Evolutionary conservation across 2,797 vertebrate genomes (phyloP).

Genomic region (Coluber constrictor): DNA sequence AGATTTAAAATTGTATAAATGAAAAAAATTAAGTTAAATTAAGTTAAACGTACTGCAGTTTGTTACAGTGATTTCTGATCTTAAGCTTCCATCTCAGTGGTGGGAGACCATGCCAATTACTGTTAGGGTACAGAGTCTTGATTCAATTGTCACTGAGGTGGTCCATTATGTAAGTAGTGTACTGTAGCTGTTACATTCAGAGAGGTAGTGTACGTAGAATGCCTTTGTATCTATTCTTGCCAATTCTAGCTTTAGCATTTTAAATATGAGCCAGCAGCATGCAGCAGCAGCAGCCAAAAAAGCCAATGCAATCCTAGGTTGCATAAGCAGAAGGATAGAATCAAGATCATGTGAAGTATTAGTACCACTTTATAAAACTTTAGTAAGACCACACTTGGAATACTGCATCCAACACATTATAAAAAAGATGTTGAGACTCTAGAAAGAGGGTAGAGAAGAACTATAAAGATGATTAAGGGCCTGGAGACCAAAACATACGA

Average conservation of each 20-base stretch:
- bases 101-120: background rate
- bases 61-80: background rate
- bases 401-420: background rate
- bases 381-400: background rate
- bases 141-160: background rate
- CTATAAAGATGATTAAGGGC: background rate
- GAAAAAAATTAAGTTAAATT: background rate
- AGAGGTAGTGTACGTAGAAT: background rate
- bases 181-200: background rate
- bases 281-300: background rate
- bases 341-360: background rate
- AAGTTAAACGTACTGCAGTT: background rate
- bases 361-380: background rate
- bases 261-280: background rate
- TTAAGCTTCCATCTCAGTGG: background rate
- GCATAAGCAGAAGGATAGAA: background rate
- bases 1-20: too few relatives aligned
- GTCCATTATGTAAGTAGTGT: background rate
- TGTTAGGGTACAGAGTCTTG: background rate
- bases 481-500: background rate
- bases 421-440: background rate
- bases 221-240: background rate
- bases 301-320: background rate
- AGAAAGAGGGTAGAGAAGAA: background rate
- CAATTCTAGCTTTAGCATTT: background rate